A percentile compares a stretch with the other conserved stretches of the same genome.
Evolutionary conservation across 2,113 vertebrate genomes (phyloP).

Genomic region (Tyto alba): DNA sequence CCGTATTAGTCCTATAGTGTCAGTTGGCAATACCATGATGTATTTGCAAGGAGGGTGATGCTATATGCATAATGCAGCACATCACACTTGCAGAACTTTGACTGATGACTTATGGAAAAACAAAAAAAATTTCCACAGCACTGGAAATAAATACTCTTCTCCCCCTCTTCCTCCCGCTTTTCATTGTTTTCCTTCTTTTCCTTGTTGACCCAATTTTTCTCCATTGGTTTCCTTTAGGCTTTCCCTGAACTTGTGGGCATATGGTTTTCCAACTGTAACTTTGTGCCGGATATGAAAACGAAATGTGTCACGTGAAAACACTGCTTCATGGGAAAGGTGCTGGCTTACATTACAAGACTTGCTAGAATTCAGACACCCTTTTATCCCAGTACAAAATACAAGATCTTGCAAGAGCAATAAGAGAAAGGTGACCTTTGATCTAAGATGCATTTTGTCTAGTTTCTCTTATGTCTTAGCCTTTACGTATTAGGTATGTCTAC

Average conservation of each 20-base stretch:
- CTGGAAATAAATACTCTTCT: neutral
- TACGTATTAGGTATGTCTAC: neutral
- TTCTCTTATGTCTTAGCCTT: neutral
- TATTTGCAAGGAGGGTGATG: neutral
- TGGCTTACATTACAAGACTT: neutral
- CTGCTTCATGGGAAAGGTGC: neutral
- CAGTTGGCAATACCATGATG: neutral
- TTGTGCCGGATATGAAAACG: neutral
- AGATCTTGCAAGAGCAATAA: neutral
- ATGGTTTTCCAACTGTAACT: neutral
- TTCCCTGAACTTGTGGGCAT: neutral
- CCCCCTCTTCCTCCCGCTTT: neutral
- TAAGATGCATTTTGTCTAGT: neutral
- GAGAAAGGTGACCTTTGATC: neutral
- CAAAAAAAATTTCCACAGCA: neutral
- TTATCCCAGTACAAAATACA: neutral
- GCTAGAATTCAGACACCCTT: neutral
- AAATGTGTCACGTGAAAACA: neutral
- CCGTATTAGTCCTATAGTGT: neutral
- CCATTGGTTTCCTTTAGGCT: neutral
- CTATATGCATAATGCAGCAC: neutral
- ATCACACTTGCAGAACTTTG: neutral
- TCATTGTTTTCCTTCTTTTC: neutral
- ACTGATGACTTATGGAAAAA: neutral
- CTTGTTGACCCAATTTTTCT: conserved; percentile 15